phyloP scores from a whole-genome alignment of 2,888 invertebrate species.

The Pyralis farinalis region DNA sequence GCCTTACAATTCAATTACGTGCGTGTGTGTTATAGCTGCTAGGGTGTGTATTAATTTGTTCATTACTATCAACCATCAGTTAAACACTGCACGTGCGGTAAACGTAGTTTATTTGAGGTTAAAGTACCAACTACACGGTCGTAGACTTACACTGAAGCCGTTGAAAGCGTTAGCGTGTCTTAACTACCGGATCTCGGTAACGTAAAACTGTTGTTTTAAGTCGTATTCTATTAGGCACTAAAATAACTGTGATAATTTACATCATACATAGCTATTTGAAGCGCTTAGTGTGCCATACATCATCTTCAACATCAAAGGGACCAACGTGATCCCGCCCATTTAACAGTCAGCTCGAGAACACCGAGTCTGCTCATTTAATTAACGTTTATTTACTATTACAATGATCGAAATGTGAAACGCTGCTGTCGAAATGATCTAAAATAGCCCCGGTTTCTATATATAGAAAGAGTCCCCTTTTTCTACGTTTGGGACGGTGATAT shows the following conservation, averaged over 20 bases:
- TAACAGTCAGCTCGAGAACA: conserved; percentile 27
- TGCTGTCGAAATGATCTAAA: conserved; percentile 33
- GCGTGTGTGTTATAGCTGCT: conserved; percentile 15
- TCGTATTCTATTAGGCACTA: conserved; percentile 33
- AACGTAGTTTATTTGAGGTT: conserved; percentile 19
- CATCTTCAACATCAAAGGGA: conserved; percentile 52
- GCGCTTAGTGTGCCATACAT: conserved; percentile 35
- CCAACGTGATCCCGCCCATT: conserved; percentile 29
- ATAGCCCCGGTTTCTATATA: conserved; percentile 28
- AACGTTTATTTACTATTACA: conserved; percentile 37
- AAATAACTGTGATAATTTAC: conserved; percentile 35
- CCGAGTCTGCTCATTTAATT: conserved; percentile 46
- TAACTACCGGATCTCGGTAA: conserved; percentile 40
- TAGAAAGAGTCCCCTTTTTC: conserved; percentile 18
- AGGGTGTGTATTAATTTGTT: conserved; percentile 6
- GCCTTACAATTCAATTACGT: conserved; percentile 28
- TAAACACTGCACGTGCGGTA: conserved; percentile 17
- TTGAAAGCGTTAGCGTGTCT: conserved; percentile 32
- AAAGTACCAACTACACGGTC: conserved; percentile 20
- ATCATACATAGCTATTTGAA: conserved; percentile 26
- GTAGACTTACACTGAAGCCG: conserved; percentile 20
- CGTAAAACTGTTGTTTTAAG: conserved; percentile 36
- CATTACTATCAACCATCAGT: conserved; percentile 12
- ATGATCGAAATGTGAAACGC: conserved; percentile 55
- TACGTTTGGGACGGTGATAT: background rate